Percentiles rank a stretch among this genome's conserved stretches.
Conservation (phyloP, 2,888 invertebrate genomes). For the Agrenia bidenticulata region DNA sequence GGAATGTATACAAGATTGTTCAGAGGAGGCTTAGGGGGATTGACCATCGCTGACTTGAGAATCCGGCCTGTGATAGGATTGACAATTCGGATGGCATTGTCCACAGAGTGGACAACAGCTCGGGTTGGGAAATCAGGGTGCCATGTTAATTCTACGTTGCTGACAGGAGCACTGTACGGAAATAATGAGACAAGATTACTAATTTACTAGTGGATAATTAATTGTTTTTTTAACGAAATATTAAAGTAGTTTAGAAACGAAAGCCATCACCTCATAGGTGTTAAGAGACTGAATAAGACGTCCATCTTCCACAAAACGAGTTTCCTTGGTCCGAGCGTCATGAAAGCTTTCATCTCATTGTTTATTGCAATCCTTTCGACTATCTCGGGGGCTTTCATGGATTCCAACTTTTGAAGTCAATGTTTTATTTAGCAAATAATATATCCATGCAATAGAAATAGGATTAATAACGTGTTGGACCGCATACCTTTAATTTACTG, state of each 20-base stretch:
- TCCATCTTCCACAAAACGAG: constrained; percentile 50
- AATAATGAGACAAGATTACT: not conserved
- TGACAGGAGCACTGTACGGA: constrained; percentile 22
- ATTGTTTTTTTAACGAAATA: not conserved
- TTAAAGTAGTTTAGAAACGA: not conserved
- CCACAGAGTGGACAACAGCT: constrained; percentile 33
- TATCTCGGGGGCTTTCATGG: constrained; percentile 46
- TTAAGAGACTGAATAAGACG: constrained; percentile 31
- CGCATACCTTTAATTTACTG: constrained; percentile 19
- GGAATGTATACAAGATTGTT: constrained; percentile 35
- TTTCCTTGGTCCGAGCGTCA: constrained; percentile 49
- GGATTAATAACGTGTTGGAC: not conserved
- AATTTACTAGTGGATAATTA: not conserved
- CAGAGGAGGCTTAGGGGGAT: constrained; percentile 32
- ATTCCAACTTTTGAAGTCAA: constrained; percentile 32
- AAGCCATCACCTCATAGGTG: constrained; percentile 36
- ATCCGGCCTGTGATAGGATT: constrained; percentile 46
- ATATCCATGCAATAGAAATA: not conserved
- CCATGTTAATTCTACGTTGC: constrained; percentile 36
- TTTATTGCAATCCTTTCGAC: constrained; percentile 46
- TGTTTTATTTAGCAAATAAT: not conserved
- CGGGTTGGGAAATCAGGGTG: constrained; percentile 38
- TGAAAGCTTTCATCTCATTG: constrained; percentile 43
- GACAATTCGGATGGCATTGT: constrained; percentile 46
- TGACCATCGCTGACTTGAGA: constrained; percentile 37